Conservation (phyloP, 1,140 invertebrate genomes). For the Drosophila kepulauana region DNA sequence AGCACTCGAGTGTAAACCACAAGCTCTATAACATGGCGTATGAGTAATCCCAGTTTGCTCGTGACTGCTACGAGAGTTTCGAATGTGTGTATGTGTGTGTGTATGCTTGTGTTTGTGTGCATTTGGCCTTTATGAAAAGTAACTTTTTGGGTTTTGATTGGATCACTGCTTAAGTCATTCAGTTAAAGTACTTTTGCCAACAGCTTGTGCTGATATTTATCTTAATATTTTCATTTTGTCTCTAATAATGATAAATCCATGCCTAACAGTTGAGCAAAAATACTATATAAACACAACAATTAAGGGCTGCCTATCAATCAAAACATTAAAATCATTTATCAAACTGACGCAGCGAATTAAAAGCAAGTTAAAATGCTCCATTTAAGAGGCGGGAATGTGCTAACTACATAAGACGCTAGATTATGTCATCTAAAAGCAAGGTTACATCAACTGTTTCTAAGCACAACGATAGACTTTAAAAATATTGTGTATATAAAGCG, state of each 20-base stretch:
- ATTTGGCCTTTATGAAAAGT: slow-evolving; percentile 52
- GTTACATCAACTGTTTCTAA: background rate
- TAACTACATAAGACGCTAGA: background rate
- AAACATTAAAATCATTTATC: slow-evolving; percentile 39
- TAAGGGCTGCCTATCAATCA: slow-evolving; percentile 47
- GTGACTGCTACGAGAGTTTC: background rate
- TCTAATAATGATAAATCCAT: slow-evolving; percentile 42
- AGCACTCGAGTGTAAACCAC: slow-evolving; percentile 48
- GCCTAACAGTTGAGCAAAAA: slow-evolving; percentile 2
- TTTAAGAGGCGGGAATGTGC: background rate
- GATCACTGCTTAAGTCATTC: slow-evolving; percentile 39
- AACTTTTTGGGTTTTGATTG: slow-evolving; percentile 30
- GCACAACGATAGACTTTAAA: background rate
- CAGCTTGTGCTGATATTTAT: slow-evolving; percentile 25
- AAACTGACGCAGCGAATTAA: slow-evolving; percentile 29
- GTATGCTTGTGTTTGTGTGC: slow-evolving; percentile 5
- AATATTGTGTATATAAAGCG: background rate
- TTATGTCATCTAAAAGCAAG: background rate
- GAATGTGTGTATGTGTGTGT: slow-evolving; percentile 1
- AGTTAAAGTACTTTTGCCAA: slow-evolving; percentile 19
- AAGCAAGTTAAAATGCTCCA: slow-evolving; percentile 19
- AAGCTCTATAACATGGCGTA: slow-evolving; percentile 55
- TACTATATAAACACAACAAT: slow-evolving; percentile 29
- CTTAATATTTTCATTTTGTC: slow-evolving; percentile 27
- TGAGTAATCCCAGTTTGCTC: slow-evolving; percentile 35